Evolutionary conservation across 2,113 vertebrate species (phyloP).

Genomic region (Apus apus): DNA sequence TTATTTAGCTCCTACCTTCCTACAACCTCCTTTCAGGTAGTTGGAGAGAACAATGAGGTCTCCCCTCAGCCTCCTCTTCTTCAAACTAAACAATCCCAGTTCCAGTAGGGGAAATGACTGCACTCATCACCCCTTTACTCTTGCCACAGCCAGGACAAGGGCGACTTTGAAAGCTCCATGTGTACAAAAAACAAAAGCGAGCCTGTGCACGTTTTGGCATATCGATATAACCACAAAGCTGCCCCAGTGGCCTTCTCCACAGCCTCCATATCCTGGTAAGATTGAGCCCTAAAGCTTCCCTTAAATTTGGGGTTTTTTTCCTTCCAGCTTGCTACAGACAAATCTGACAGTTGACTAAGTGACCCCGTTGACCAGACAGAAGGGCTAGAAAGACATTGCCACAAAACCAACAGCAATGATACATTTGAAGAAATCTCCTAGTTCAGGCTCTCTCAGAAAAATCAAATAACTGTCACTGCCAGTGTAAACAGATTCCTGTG

Average conservation of each 20-base stretch:
- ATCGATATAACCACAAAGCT: neutral
- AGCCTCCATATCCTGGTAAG: neutral
- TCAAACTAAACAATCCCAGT: too few relatives aligned
- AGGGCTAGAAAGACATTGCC: neutral
- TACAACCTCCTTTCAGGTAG: too few relatives aligned
- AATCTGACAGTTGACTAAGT: neutral
- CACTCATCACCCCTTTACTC: neutral
- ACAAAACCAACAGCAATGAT: neutral
- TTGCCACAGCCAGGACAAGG: neutral
- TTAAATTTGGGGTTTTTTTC: neutral
- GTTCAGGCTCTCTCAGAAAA: neutral
- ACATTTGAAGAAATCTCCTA: neutral
- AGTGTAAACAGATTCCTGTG: neutral
- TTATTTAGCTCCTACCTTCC: too few relatives aligned
- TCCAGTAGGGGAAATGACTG: rapidly evolving
- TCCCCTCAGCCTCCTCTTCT: too few relatives aligned
- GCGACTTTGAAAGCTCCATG: neutral
- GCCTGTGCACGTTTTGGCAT: neutral
- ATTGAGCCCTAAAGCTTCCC: neutral
- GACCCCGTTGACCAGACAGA: neutral
- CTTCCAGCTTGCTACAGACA: neutral
- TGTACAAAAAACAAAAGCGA: neutral
- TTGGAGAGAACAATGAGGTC: too few relatives aligned
- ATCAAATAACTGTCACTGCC: neutral
- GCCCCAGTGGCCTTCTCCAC: neutral